Percentiles rank a stretch among this genome's conserved stretches.
These are phyloP conservation scores for Enteromius unitaeniatus DNA, from an alignment of 2,797 vertebrate species.

Conservation along the genomic window DNA sequence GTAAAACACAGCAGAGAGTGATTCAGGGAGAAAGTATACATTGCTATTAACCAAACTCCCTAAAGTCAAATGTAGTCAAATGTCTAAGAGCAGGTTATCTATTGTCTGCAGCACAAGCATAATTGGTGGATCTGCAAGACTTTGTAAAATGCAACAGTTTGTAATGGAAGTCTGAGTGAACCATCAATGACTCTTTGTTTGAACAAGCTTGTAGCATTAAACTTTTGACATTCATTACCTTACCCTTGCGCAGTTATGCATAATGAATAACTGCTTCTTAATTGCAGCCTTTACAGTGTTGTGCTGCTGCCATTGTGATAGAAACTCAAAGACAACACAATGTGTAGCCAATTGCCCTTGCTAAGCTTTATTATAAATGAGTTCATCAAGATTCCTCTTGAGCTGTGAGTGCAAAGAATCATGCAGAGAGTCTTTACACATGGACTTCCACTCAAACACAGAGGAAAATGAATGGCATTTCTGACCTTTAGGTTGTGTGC, in stretches of 20 bases:
- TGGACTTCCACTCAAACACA: conserved; percentile 10
- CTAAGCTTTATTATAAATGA: conserved; percentile 36
- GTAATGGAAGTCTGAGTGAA: conserved; percentile 35
- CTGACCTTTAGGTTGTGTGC: background rate
- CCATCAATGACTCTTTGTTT: conserved; percentile 35
- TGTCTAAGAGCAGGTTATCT: background rate
- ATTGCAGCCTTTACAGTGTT: background rate
- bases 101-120: background rate
- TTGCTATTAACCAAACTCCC: conserved; percentile 9
- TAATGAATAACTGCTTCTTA: conserved; percentile 22
- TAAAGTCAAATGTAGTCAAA: conserved; percentile 1
- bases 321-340: conserved; percentile 3
- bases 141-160: conserved; percentile 30
- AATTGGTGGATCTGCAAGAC: conserved; percentile 18
- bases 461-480: conserved; percentile 12
- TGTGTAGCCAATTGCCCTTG: conserved; percentile 16
- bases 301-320: background rate
- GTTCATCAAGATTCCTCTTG: conserved; percentile 42
- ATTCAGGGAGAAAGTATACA: background rate
- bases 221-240: conserved; percentile 26
- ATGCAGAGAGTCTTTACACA: conserved; percentile 3
- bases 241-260: conserved; percentile 34
- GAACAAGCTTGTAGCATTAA: conserved; percentile 5
- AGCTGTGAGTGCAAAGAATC: conserved; percentile 19
- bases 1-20: background rate